Evolutionary conservation across 2,797 vertebrate genomes (phyloP).

Genomic region (Leucoraja ocellata): DNA sequence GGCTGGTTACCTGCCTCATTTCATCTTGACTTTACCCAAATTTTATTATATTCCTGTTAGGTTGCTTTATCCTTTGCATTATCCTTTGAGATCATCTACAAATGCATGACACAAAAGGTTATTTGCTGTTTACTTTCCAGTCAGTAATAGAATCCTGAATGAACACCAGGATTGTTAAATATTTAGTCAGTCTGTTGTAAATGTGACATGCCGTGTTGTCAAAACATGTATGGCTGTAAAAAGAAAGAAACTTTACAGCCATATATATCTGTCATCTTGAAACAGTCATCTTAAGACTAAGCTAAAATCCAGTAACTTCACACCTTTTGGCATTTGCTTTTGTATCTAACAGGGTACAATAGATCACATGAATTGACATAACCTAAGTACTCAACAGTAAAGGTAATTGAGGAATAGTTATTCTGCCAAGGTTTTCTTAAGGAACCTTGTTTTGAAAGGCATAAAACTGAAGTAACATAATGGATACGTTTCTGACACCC

Average conservation of each 20-base stretch:
- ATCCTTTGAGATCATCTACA: neutral
- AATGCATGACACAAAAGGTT: neutral
- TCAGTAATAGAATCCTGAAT: neutral
- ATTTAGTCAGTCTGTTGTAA: neutral
- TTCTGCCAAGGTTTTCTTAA: neutral
- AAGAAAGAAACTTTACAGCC: neutral
- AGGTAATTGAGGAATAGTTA: slow-evolving; percentile 15
- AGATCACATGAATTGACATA: neutral
- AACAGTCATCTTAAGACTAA: neutral
- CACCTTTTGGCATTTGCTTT: neutral
- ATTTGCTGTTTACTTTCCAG: neutral
- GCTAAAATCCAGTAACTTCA: slow-evolving; percentile 9
- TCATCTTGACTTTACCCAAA: neutral
- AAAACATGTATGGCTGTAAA: slow-evolving; percentile 13
- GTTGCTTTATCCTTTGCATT: neutral
- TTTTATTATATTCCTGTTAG: neutral
- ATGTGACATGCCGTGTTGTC: neutral
- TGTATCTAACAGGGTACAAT: neutral
- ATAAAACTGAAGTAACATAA: neutral
- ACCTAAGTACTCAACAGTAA: neutral
- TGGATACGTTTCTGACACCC: neutral
- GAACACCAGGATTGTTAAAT: neutral
- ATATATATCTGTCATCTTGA: slow-evolving; percentile 8
- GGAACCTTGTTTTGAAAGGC: neutral
- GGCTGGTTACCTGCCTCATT: neutral